Conservation (phyloP, 2,888 invertebrate genomes). For the Cosmia pyralina region DNA sequence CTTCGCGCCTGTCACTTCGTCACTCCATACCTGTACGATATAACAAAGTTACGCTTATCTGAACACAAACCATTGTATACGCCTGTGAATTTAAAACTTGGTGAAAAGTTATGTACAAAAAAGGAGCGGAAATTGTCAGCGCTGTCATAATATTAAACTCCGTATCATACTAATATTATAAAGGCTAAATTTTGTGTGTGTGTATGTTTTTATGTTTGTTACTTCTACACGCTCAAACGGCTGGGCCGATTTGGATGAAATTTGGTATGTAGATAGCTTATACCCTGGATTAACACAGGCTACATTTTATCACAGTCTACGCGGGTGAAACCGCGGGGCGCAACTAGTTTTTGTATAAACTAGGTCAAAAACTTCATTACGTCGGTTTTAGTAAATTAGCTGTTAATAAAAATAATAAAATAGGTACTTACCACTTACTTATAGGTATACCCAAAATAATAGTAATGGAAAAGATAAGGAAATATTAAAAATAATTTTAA, state of each 20-base stretch:
- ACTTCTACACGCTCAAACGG: no score
- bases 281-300: no score
- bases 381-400: neutral
- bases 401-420: neutral
- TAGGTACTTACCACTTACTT: no score
- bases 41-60: slow-evolving; percentile 56
- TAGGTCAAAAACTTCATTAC: neutral
- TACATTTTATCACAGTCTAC: no score
- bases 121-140: neutral
- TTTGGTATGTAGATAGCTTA: neutral
- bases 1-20: slow-evolving; percentile 85
- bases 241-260: no score
- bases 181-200: no score
- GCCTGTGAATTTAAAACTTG: slow-evolving; percentile 46
- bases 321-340: no score
- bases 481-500: neutral
- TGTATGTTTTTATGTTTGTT: no score
- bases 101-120: slow-evolving; percentile 30
- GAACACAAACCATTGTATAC: slow-evolving; percentile 32
- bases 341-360: neutral
- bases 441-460: no score
- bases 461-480: neutral
- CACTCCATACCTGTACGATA: slow-evolving; percentile 74
- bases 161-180: no score
- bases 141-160: neutral